Evolutionary conservation across 2,797 vertebrate species (phyloP).

Genomic region (Pipistrellus kuhlii): DNA sequence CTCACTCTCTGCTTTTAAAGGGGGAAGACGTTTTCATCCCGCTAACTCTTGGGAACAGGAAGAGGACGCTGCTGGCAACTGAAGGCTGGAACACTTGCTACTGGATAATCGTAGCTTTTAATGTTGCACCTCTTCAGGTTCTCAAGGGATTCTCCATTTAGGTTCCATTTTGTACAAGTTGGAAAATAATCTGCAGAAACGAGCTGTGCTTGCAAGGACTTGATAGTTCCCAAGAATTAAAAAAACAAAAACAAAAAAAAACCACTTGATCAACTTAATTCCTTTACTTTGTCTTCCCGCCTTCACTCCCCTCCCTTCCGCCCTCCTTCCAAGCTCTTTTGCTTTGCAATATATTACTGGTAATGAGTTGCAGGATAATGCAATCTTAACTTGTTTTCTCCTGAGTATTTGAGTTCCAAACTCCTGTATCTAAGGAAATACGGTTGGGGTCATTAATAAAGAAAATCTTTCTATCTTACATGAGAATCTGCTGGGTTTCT

Average conservation of each 20-base stretch:
- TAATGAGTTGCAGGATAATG: slow-evolving; percentile 89
- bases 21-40: slow-evolving; percentile 95
- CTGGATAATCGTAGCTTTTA: slow-evolving; percentile 87
- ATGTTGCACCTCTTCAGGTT: slow-evolving; percentile 87
- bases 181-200: slow-evolving; percentile 89
- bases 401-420: slow-evolving; percentile 89
- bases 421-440: slow-evolving; percentile 90
- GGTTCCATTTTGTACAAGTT: slow-evolving; percentile 88
- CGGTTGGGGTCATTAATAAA: slow-evolving; percentile 90
- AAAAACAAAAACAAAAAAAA: slow-evolving; percentile 83
- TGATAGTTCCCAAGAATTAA: slow-evolving; percentile 85
- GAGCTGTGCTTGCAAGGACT: slow-evolving; percentile 92
- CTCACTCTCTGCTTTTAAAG: slow-evolving; percentile 85
- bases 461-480: slow-evolving; percentile 90
- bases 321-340: slow-evolving; percentile 89
- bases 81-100: slow-evolving; percentile 86
- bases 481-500: slow-evolving; percentile 76
- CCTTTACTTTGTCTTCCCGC: slow-evolving; percentile 83
- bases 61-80: slow-evolving; percentile 69
- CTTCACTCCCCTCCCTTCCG: slow-evolving; percentile 50
- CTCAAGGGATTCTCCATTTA: slow-evolving; percentile 86
- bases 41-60: slow-evolving; percentile 81
- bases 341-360: slow-evolving; percentile 91
- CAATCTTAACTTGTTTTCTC: slow-evolving; percentile 90
- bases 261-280: slow-evolving; percentile 89